Evolutionary conservation across 2,888 invertebrate species (phyloP), one percentile per base, ranked within the genome.

Genomic region (Leptarthrus brevirostris): DNA sequence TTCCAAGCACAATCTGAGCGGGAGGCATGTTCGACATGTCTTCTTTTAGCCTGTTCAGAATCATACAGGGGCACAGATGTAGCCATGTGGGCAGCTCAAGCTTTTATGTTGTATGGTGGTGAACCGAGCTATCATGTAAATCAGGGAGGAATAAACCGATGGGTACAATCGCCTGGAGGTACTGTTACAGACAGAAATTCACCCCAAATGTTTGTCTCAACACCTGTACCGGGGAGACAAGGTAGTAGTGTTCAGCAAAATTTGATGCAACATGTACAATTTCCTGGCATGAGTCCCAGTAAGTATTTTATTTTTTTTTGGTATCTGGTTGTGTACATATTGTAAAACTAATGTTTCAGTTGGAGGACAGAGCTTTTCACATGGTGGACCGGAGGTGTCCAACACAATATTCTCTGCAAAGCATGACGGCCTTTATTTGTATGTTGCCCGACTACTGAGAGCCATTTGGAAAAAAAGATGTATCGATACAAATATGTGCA

Each of bases 361-460:
- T 18, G 61, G 47, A 14, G 53, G 53, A 12, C 74, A 76, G 53
- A 12, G 24, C 10, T 75, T 72, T 16, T 58, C 66, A 24, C 79
- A 20, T 64, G 54, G 10, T 76, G 78, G 71, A 4, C 69, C 44
- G 20, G 84, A 84, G 56, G 78, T 81, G 40, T 79, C 80, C 2
- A 78, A 78, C 8, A 80, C 85, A n/a, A 76, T 86, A 49, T 88
- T 87, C 83, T 94, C 95, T 0, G 91, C 94, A 0, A 96, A 96
- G 82, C 98, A 98, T 82, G 95, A 97, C 81, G 97, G 96, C 0
- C 88, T 98, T 6, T 98, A 97, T 85, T 88, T 97, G 49, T 96
- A 95, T 82, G 90, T 97, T 12, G 91, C 94, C 20, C 89, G 98
- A 78, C 92, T 98, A 78, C 86, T 99, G 16, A 87, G 95, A 30